These are phyloP conservation scores for Eremobia ochroleuca DNA, from an alignment of 2,888 invertebrate genomes.

Conservation along the genomic window DNA sequence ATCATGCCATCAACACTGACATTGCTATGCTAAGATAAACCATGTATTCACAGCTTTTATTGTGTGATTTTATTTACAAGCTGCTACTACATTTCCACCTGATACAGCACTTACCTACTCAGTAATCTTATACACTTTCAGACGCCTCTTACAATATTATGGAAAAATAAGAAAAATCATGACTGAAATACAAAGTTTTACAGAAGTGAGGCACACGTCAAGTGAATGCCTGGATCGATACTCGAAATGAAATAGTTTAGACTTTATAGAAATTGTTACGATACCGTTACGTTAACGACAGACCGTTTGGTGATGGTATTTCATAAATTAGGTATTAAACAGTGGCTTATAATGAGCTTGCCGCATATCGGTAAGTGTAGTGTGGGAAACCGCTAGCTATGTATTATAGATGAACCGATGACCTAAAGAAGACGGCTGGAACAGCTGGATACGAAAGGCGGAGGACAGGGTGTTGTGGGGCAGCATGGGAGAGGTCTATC, in stretches of 20 bases:
- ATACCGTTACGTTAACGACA: background rate
- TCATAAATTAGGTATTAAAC: too few species aligned
- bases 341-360: background rate
- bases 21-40: background rate
- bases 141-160: background rate
- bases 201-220: background rate
- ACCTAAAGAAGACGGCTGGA: background rate
- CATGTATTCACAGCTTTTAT: background rate
- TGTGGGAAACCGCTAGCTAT: background rate
- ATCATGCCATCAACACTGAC: background rate
- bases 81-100: background rate
- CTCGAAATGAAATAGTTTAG: background rate
- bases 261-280: background rate
- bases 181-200: constrained; percentile 20
- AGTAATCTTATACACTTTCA: constrained; percentile 31
- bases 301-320: background rate
- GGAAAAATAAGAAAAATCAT: constrained; percentile 2
- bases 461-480: background rate
- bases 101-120: constrained; percentile 16
- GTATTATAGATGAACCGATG: too few species aligned
- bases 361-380: background rate
- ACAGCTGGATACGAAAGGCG: background rate
- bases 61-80: background rate
- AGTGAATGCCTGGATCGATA: background rate
- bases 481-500: background rate